Evolutionary conservation across 2,113 vertebrate species (phyloP).

Genomic region (Gavialis gangeticus): DNA sequence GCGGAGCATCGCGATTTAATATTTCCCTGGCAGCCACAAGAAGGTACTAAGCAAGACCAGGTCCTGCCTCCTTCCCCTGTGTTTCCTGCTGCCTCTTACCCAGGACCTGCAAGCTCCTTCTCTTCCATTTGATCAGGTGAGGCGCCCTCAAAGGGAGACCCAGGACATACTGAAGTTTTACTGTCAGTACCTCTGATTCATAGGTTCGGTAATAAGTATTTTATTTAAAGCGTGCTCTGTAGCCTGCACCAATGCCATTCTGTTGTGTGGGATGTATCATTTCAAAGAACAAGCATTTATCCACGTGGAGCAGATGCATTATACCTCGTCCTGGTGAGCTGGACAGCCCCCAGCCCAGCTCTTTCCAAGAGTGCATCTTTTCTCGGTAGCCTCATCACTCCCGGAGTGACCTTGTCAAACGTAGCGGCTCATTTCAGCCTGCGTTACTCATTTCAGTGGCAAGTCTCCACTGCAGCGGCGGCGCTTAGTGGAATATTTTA

Average conservation of each 20-base stretch:
- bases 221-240: not conserved
- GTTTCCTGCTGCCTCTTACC: not conserved
- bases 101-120: not conserved
- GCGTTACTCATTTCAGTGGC: rapidly evolving
- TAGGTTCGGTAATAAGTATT: constrained; percentile 7
- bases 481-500: not conserved
- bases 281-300: not conserved
- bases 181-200: constrained; percentile 27
- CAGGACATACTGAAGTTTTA: not conserved
- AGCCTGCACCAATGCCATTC: not conserved
- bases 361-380: not conserved
- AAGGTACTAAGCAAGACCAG: not conserved
- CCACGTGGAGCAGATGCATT: not conserved
- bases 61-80: not conserved
- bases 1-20: rapidly evolving
- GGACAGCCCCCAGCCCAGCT: not conserved
- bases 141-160: not conserved
- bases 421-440: not conserved
- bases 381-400: not conserved
- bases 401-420: not conserved
- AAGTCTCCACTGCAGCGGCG: not conserved
- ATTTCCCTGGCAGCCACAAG: rapidly evolving
- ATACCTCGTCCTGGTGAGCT: constrained; percentile 16
- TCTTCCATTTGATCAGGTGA: not conserved
- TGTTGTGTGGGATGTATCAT: constrained; percentile 12